phyloP scores from a whole-genome alignment of 2,113 vertebrate species.

The Corydoras maculifer region DNA sequence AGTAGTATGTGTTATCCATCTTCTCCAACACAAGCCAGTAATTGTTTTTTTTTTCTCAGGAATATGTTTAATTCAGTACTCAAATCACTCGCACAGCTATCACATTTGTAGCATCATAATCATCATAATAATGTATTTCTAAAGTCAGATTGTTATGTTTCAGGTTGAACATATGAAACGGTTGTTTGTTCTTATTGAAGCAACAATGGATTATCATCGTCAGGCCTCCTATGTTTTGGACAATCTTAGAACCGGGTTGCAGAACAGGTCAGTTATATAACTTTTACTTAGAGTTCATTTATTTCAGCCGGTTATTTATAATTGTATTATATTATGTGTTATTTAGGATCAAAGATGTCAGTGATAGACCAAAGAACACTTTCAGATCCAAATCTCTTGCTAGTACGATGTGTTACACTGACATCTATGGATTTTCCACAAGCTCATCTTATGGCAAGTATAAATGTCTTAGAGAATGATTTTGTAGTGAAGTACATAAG shows the following conservation, averaged over 20 bases:
- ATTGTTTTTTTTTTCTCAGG: too few species aligned
- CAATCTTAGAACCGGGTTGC: constrained; percentile 72
- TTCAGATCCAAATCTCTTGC: constrained; percentile 64
- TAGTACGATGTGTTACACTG: constrained; percentile 52
- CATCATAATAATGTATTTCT: too few species aligned
- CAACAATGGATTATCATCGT: constrained; percentile 77
- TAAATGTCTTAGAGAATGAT: background rate
- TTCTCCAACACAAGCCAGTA: too few species aligned
- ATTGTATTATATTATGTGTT: background rate
- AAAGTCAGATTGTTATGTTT: background rate
- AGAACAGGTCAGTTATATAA: constrained; percentile 64
- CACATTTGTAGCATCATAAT: too few species aligned
- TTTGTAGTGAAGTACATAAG: background rate
- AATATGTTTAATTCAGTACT: too few species aligned
- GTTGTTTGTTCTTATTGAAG: constrained; percentile 73
- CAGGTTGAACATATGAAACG: constrained; percentile 79
- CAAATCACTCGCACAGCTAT: too few species aligned
- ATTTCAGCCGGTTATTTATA: background rate
- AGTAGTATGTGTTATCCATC: background rate
- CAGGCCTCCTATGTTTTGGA: constrained; percentile 73
- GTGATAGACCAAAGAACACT: constrained; percentile 65
- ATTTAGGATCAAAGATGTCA: constrained; percentile 72
- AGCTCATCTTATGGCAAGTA: constrained; percentile 66
- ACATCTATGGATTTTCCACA: constrained; percentile 62
- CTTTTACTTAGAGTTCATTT: background rate